Conservation (phyloP, 2,113 vertebrate genomes). For the Python bivittatus region DNA sequence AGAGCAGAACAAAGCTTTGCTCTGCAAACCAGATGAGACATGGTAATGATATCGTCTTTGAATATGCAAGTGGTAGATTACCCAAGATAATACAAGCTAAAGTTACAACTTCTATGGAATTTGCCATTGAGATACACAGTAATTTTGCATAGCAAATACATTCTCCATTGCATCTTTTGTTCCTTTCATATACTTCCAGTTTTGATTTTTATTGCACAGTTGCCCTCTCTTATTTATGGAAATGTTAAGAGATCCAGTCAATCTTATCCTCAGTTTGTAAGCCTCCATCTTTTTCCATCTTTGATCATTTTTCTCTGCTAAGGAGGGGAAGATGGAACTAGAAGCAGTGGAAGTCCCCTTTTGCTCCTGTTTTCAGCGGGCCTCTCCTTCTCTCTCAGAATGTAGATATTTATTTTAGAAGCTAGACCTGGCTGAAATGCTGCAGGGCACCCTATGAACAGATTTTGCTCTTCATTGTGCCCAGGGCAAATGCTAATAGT, state of each 20-base stretch:
- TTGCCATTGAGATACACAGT: not conserved
- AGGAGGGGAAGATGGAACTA: not conserved
- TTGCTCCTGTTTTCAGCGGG: not conserved
- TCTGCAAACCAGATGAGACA: not conserved
- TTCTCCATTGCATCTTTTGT: not conserved
- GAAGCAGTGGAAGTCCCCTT: not conserved
- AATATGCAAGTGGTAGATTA: not conserved
- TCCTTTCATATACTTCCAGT: not conserved
- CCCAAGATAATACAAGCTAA: not conserved
- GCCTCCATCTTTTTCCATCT: no score
- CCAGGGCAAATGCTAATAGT: conserved; percentile 4
- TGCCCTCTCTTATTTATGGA: no score
- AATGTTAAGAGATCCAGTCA: no score
- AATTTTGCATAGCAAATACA: not conserved
- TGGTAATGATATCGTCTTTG: not conserved
- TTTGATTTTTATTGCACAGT: no score
- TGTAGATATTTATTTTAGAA: not conserved
- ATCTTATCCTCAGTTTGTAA: no score
- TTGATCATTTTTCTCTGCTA: no score
- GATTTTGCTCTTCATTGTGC: not conserved
- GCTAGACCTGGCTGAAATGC: not conserved
- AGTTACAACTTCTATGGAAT: not conserved
- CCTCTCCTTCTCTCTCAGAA: not conserved
- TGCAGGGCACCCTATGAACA: conserved; percentile 20
- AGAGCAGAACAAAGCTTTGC: not conserved